Conservation (phyloP, 2,888 invertebrate species). For the Drosophila subquinaria region DNA sequence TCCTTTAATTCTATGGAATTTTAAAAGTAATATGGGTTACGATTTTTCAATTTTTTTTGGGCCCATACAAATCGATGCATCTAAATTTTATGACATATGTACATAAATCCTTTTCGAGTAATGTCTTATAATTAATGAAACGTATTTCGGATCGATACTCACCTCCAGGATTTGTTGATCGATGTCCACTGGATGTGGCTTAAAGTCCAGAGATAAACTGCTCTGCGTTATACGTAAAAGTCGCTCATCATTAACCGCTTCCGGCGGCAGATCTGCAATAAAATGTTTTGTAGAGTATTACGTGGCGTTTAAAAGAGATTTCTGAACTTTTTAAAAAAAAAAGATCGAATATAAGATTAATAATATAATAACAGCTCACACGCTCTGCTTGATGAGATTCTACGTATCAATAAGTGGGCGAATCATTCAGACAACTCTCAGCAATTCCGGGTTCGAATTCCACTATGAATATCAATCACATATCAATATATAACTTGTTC, state of each 20-base stretch:
- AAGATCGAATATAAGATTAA: background rate
- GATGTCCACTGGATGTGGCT: constrained; percentile 83
- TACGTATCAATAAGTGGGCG: background rate
- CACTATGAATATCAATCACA: background rate
- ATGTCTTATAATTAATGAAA: background rate
- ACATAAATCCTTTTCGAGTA: background rate
- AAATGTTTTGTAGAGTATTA: background rate
- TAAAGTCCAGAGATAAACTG: constrained; percentile 83
- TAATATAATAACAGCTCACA: background rate
- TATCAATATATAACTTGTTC: background rate
- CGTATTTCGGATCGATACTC: constrained; percentile 28
- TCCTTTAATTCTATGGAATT: too few species aligned
- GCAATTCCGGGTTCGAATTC: constrained; percentile 5
- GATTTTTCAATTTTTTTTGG: too few species aligned
- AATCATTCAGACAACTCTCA: constrained; percentile 1
- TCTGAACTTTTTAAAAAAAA: background rate
- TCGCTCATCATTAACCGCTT: constrained; percentile 85
- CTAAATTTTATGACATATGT: too few species aligned
- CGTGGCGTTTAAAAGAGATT: background rate
- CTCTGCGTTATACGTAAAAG: constrained; percentile 84
- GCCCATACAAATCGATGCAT: too few species aligned
- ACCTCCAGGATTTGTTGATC: constrained; percentile 86
- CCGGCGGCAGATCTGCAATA: constrained; percentile 85
- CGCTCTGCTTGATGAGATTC: background rate
- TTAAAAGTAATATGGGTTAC: too few species aligned